phyloP scores from a whole-genome alignment of 2,113 vertebrate species.

The Pongo abelii region DNA sequence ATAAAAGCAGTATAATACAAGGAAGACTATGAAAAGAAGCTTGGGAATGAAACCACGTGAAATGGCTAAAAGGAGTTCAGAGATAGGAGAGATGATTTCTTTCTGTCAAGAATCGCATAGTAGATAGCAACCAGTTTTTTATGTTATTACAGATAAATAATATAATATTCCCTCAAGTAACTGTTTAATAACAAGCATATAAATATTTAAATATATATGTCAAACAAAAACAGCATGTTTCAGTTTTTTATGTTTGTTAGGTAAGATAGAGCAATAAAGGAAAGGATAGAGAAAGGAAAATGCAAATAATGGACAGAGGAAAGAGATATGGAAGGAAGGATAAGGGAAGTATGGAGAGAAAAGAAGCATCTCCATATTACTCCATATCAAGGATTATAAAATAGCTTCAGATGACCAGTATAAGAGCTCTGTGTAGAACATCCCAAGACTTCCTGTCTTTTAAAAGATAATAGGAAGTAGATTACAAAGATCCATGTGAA shows the following conservation, averaged over 20 bases:
- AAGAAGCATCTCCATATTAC: background rate
- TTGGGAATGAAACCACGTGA: background rate
- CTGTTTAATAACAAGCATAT: slow-evolving; percentile 2
- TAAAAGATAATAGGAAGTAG: background rate
- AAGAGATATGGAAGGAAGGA: background rate
- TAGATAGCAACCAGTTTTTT: background rate
- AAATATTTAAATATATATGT: background rate
- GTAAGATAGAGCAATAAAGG: background rate
- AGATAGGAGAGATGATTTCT: background rate
- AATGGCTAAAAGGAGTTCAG: background rate
- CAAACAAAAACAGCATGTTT: background rate
- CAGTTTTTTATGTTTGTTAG: background rate
- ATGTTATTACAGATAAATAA: background rate
- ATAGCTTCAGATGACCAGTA: background rate
- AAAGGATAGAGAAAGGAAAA: background rate
- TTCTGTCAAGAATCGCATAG: background rate
- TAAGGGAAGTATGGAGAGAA: background rate
- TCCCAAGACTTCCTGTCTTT: background rate
- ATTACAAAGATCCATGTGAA: background rate
- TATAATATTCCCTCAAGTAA: background rate
- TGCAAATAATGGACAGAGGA: background rate
- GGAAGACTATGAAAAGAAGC: background rate
- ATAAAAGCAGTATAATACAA: background rate
- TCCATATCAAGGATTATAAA: background rate
- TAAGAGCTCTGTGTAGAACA: background rate